Evolutionary conservation across 2,113 vertebrate genomes (phyloP).

Genomic region (Archilochus colubris): DNA sequence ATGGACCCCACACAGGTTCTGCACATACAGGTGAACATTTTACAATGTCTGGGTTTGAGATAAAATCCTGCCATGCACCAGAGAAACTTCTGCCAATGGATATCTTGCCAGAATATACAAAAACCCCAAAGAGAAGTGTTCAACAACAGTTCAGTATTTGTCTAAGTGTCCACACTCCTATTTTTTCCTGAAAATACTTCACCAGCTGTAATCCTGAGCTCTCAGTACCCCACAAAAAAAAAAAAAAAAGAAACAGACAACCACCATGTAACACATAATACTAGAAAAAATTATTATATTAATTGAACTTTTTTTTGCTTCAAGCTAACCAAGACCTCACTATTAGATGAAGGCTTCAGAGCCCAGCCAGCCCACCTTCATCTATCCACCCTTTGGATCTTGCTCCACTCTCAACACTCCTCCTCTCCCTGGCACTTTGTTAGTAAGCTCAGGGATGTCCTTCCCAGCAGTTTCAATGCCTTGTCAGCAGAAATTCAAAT

Average conservation of each 20-base stretch:
- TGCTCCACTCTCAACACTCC: accelerated
- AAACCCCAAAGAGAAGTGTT: not conserved
- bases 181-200: not conserved
- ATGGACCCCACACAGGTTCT: accelerated
- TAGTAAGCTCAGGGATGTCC: constrained; percentile 2
- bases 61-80: accelerated
- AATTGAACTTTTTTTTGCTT: not conserved
- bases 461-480: not conserved
- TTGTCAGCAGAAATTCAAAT: constrained; percentile 52
- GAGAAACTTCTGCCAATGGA: not conserved
- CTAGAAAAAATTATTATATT: not conserved
- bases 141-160: not conserved
- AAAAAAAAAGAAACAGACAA: not conserved
- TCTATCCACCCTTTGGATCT: not conserved
- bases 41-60: not conserved
- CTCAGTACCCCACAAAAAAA: accelerated
- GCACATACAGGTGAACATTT: not conserved
- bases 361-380: not conserved
- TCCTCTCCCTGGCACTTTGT: not conserved
- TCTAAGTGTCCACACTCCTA: not conserved
- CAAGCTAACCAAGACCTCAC: not conserved
- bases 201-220: not conserved
- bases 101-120: not conserved
- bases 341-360: not conserved
- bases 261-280: not conserved